Percentiles rank a stretch among this genome's conserved stretches.
Evolutionary conservation across 2,888 invertebrate species (phyloP).

Genomic region (Yponomeuta cagnagella): DNA sequence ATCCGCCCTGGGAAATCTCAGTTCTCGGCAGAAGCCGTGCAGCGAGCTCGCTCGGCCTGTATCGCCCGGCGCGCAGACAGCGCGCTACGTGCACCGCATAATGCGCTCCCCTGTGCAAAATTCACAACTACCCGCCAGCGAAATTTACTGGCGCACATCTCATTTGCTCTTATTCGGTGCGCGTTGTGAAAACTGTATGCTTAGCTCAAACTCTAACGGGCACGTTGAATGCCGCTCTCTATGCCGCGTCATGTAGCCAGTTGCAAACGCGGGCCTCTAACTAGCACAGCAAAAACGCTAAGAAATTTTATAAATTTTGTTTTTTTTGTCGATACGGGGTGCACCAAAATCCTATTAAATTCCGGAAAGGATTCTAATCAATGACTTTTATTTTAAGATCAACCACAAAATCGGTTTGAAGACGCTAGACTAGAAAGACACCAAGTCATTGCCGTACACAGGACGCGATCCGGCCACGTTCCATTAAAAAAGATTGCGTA

Average conservation of each 20-base stretch:
- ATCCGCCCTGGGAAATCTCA: too few relatives aligned
- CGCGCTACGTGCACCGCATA: conserved; percentile 70
- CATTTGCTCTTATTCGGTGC: conserved; percentile 64
- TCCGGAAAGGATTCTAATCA: too few relatives aligned
- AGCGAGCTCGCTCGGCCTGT: conserved; percentile 24
- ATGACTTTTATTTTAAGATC: too few relatives aligned
- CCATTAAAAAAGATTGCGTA: too few relatives aligned
- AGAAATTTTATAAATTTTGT: too few relatives aligned
- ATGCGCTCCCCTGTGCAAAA: conserved; percentile 66
- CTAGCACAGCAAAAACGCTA: not conserved
- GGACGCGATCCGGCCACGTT: too few relatives aligned
- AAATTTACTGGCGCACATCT: conserved; percentile 68
- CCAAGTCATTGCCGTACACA: too few relatives aligned
- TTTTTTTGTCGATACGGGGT: too few relatives aligned
- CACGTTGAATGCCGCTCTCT: conserved; percentile 5
- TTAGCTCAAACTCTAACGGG: conserved; percentile 16
- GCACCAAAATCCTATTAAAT: too few relatives aligned
- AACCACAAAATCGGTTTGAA: too few relatives aligned
- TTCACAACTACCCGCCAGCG: conserved; percentile 68
- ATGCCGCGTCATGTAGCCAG: not conserved
- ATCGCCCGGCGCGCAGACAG: conserved; percentile 52
- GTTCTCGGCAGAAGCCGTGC: conserved; percentile 38
- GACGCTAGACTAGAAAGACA: too few relatives aligned
- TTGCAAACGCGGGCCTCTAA: not conserved
- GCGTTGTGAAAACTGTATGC: conserved; percentile 43